Percentiles rank a stretch among this genome's conserved stretches.
phyloP scores from a whole-genome alignment of 1,140 invertebrate species.

The Nixonia krombeini region DNA sequence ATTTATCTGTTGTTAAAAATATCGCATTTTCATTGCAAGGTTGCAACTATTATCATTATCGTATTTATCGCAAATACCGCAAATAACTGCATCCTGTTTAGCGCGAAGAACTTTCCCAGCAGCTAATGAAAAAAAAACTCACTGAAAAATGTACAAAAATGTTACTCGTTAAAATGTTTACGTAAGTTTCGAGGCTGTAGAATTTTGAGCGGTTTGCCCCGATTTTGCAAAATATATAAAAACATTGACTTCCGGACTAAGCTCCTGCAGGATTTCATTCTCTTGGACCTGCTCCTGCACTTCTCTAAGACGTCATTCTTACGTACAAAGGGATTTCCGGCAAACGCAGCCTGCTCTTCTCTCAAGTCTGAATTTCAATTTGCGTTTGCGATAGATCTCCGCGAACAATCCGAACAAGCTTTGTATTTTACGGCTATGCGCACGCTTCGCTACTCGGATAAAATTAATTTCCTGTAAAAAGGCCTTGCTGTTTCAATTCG shows the following conservation, averaged over 20 bases:
- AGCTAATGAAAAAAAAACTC: no score
- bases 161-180: no score
- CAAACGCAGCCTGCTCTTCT: conserved; percentile 21
- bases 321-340: conserved; percentile 32
- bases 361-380: conserved; percentile 35
- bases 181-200: no score
- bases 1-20: no score
- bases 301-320: conserved; percentile 23
- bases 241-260: conserved; percentile 12
- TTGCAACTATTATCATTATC: no score
- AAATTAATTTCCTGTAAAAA: conserved; percentile 27
- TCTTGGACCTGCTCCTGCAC: conserved; percentile 22
- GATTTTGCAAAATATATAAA: conserved; percentile 2
- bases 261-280: conserved; percentile 22
- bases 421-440: conserved; percentile 33
- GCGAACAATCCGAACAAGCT: conserved; percentile 24
- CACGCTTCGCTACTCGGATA: conserved; percentile 18
- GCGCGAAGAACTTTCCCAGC: no score
- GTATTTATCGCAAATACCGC: no score
- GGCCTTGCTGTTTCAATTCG: no score
- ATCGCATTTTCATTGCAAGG: no score
- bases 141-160: no score
- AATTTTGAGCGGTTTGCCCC: no score
- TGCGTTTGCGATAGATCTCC: conserved; percentile 22
- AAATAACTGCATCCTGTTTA: no score